A percentile compares a stretch with the other conserved stretches of the same genome.
Evolutionary conservation across 2,113 vertebrate species (phyloP).

Genomic region (Anarhynchus alexandrinus): DNA sequence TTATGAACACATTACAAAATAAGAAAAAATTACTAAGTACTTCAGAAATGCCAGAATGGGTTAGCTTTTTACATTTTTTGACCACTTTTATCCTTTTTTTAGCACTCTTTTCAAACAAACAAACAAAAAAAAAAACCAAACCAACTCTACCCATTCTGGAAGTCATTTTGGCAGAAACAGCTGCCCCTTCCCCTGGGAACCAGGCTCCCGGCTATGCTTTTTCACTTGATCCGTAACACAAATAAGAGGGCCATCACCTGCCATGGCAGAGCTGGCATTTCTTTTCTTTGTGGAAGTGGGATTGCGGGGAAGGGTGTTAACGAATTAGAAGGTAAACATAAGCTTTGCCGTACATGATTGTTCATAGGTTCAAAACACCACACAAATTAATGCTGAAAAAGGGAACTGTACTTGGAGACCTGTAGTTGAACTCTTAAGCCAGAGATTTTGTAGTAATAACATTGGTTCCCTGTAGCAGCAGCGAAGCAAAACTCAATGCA

Average conservation of each 20-base stretch:
- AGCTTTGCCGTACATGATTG: background rate
- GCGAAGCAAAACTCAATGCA: background rate
- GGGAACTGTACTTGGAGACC: background rate
- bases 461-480: background rate
- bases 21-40: background rate
- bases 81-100: background rate
- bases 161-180: background rate
- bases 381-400: background rate
- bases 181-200: background rate
- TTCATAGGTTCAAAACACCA: background rate
- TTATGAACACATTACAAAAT: background rate
- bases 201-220: background rate
- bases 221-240: background rate
- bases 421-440: background rate
- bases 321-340: background rate
- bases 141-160: background rate
- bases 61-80: background rate
- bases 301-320: background rate
- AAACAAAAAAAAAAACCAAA: background rate
- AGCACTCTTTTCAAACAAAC: background rate
- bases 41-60: background rate
- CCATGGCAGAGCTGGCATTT: background rate
- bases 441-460: constrained; percentile 13
- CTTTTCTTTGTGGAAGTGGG: background rate
- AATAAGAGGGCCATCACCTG: background rate